Base-by-base conservation (phyloP, 2,797 vertebrate genomes). In the Epinephelus malabaricus region DNA sequence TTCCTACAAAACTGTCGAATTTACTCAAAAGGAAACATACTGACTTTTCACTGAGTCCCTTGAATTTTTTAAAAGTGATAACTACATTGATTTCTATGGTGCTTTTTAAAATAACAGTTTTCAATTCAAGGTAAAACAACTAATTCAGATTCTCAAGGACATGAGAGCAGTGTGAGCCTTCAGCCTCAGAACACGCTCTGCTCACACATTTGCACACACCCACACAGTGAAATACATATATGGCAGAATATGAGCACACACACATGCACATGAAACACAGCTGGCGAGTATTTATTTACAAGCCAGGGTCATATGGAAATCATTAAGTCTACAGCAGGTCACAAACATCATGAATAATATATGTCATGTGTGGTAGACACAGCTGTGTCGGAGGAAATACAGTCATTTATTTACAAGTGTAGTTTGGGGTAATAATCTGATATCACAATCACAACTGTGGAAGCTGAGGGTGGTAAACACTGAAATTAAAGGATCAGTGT, bases 281-380 rank as follows among this genome's bases (percentile, higher is more conserved):
- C 30, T 70, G 58, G 2, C 13, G 30, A 40, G 15, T 73, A 23
- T 68, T 59, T 58, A 27, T 63, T 17, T 45, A 61, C 55, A 58
- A 53, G 30, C 8, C 25, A 59, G 15, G 17, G 49, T 71, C 50
- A 43, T 43, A 47, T 67, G 51, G 30, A 67, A 81, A 54, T 71
- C 23, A 46, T 12, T 25, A 4, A 13, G 49, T 43, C 38, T 27
- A 46, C 45, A 56, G 54, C 30, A 21, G 21, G 15, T 69, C 27
- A 60, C 30, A 62, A 47, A 59, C 50, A 14, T 49, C 2, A 15
- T 69, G 34, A 61, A 65, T 64, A 69, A 55, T 15, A 47, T 38
- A 43, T 40, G 10, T 59, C 1, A 43, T n/a, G 21, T 18, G 17
- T 49, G 7, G 47, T 19, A 5, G 6, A 18, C 15, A 47, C 15